phyloP scores from a whole-genome alignment of 2,797 vertebrate genomes.

The Mormyrus proboscirostris region DNA sequence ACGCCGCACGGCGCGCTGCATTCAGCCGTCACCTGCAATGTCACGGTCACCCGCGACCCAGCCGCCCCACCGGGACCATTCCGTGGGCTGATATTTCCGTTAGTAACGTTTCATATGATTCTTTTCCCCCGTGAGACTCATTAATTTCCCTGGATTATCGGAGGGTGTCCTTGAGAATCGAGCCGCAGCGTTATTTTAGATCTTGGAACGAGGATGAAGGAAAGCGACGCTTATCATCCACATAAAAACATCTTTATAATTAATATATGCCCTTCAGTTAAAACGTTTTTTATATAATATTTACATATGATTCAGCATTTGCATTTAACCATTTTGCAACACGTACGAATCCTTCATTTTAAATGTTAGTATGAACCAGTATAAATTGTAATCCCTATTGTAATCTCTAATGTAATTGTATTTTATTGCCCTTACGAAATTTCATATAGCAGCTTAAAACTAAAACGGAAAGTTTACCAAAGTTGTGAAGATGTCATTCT shows the following conservation, averaged over 20 bases:
- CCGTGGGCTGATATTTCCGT: neutral
- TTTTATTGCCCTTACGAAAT: neutral
- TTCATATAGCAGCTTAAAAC: neutral
- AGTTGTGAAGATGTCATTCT: neutral
- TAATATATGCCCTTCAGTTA: neutral
- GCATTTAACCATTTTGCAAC: neutral
- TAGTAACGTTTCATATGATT: neutral
- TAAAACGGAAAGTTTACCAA: neutral
- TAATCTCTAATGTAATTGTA: neutral
- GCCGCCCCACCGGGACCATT: neutral
- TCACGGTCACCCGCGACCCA: neutral
- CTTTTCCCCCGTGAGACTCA: neutral
- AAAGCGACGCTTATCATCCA: neutral
- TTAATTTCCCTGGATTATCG: neutral
- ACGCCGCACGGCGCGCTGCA: neutral
- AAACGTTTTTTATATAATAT: neutral
- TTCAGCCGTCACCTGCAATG: neutral
- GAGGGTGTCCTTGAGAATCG: neutral
- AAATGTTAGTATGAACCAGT: neutral
- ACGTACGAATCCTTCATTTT: neutral
- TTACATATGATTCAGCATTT: neutral
- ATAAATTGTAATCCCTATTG: neutral
- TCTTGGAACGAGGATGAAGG: neutral
- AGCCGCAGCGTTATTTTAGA: neutral
- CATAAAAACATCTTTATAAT: neutral